Evolutionary conservation across 2,797 vertebrate genomes (phyloP), one percentile per base, ranked within the genome.

Genomic region (Girardinus metallicus): DNA sequence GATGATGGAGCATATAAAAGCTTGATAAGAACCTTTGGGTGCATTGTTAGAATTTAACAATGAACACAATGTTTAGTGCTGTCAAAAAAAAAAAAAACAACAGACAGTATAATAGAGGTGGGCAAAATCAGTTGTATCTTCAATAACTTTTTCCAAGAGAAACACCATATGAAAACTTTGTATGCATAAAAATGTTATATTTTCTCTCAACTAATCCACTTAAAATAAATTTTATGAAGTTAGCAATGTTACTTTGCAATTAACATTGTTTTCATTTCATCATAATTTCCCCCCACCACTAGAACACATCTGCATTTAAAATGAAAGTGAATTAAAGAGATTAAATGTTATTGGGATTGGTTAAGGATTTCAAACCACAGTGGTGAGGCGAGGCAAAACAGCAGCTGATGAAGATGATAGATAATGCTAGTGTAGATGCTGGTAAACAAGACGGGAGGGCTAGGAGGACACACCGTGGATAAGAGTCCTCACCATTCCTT

Each of bases 401-500:
- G 75, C 51, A 79, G 85, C 80, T 80, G 31, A 82, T 89, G 89
- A 86, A 57, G 79, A 76, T 78, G 86, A 88, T 78, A 81, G 74
- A 80, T 82, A 83, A 86, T 51, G 79, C 46, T 36, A 62, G 77
- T 75, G 82, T 74, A 86, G 55, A 74, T 86, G 88, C 84, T 46
- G 43, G 82, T 74, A 77, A 87, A 88, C 77, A 86, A 44, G 41
- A 43, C 71, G 84, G 81, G 51, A 57, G 62, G 86, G 84, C 90
- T 82, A 84, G 90, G 94, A 92, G 92, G 90, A 90, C 88, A 95
- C 94, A 96, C 90, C 89, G 90, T 92, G 89, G 92, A 91, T 89
- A 26, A 95, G 95, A 95, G 93, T 96, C 96, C 97, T 99, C 99
- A 99, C 98, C 98, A 99, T 99, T 99, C 98, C 98, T 99, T 99